phyloP scores from a whole-genome alignment of 2,797 vertebrate species.

The Pogonophryne albipinna region DNA sequence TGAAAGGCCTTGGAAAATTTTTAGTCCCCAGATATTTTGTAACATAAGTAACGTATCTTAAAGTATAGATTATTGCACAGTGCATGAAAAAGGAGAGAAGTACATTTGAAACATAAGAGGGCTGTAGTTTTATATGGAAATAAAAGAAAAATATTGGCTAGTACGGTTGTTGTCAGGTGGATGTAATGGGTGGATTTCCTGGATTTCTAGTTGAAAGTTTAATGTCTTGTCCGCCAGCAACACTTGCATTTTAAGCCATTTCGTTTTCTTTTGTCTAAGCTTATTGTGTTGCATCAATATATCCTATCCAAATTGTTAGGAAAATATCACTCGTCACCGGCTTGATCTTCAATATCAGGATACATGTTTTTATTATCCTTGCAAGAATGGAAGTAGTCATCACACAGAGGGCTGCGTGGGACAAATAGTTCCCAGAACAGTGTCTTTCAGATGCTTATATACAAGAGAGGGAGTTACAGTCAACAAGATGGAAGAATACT shows the following conservation, averaged over 20 bases:
- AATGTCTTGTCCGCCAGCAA: background rate
- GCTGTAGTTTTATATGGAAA: background rate
- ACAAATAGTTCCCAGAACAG: too few relatives aligned
- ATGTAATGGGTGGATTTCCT: background rate
- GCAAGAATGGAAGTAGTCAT: too few relatives aligned
- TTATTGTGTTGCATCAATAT: background rate
- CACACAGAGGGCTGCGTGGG: too few relatives aligned
- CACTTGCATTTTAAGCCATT: conserved; percentile 4
- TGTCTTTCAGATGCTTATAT: too few relatives aligned
- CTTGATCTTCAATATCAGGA: too few relatives aligned
- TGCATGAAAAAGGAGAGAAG: background rate
- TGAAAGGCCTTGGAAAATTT: background rate
- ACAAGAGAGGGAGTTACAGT: too few relatives aligned
- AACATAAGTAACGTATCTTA: background rate
- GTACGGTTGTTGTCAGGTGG: background rate
- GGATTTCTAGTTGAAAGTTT: background rate
- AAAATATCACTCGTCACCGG: too few relatives aligned
- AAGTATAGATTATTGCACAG: background rate
- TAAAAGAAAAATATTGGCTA: background rate
- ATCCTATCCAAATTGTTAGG: background rate
- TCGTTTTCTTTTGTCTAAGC: background rate
- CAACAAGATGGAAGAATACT: too few relatives aligned
- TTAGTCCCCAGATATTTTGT: background rate
- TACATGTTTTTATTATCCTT: too few relatives aligned
- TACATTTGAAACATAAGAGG: background rate